Evolutionary conservation across 2,113 vertebrate genomes (phyloP), one percentile per base, ranked within the genome.

Genomic region (Prunella himalayana): DNA sequence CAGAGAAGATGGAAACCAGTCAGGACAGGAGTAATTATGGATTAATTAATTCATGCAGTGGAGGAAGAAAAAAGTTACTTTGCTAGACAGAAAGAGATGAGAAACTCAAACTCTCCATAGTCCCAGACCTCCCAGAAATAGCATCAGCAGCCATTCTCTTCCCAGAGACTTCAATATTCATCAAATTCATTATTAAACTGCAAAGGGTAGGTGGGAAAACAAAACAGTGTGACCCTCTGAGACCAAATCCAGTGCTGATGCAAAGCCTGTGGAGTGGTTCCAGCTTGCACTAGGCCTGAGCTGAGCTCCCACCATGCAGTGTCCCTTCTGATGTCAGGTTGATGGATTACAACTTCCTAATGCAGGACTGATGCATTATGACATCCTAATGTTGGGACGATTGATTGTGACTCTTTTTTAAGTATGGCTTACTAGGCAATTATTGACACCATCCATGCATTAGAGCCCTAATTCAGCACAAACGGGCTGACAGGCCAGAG

Each of bases 321-420:
- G 95, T 91, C 88, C 89, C 92, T 91, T 87, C 87, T 83, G 60
- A 66, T 75, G 96, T 96, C 92, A 76, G 8, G 24, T 49, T 79
- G 96, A 97, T 96, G 95, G 96, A 93, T 96, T 87, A 78, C 88
- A 85, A 88, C 86, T 89, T 96, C 95, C 85, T 96, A 96, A 95
- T 95, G 93, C 86, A 77, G 83, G 90, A 92, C 45, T 65, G 95
- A 96, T 91, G 92, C 88, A 96, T 96, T 90, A 92, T 96, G 95
- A 97, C 82, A 95, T 96, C 94, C 69, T 89, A 94, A 97, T 91
- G 96, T 45, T 30, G 93, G 95, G 97, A 97, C 95, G 92, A 97
- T 96, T 93, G 96, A 97, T 96, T 95, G 93, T 91, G 81, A 86
- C 92, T 95, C 81, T 85, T 93, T 97, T 96, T 92, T 78, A 92